Evolutionary conservation across 2,797 vertebrate genomes (phyloP).

Genomic region (Pseudochirops cupreus): DNA sequence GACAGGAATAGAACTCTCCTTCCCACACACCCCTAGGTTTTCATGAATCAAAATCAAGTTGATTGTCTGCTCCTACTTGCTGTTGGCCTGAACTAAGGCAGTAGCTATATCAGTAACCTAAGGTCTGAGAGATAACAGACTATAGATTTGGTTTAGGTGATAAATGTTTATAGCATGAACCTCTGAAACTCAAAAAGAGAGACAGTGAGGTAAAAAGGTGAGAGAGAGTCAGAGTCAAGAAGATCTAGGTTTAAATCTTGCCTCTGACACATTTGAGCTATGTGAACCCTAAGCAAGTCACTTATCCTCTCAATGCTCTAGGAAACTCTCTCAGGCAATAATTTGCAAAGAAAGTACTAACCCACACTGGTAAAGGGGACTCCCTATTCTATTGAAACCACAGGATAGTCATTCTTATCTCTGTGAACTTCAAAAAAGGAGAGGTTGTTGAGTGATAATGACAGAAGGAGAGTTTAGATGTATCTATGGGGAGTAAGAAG

Average conservation of each 20-base stretch:
- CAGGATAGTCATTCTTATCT: not conserved
- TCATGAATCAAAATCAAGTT: not conserved
- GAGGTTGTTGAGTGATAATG: not conserved
- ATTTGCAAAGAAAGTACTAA: too few species aligned
- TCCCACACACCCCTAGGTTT: too few species aligned
- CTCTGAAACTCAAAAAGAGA: too few species aligned
- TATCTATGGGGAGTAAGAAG: not conserved
- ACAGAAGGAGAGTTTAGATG: not conserved
- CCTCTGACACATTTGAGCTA: not conserved
- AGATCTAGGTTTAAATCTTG: slow-evolving; percentile 2
- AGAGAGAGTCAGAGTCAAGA: not conserved
- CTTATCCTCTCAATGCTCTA: not conserved
- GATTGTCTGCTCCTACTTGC: not conserved
- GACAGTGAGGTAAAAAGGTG: not conserved
- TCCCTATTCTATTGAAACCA: too few species aligned
- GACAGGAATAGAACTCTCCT: too few species aligned
- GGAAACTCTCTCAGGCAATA: too few species aligned
- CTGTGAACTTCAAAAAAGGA: not conserved
- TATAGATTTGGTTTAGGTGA: too few species aligned
- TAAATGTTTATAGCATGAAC: too few species aligned
- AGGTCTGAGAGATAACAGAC: too few species aligned
- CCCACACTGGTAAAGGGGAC: too few species aligned
- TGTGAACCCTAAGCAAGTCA: not conserved
- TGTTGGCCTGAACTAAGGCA: not conserved
- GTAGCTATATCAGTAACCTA: too few species aligned